These are phyloP conservation scores for Xestia c-nigrum DNA, from an alignment of 2,888 invertebrate species.

Conservation along the genomic window DNA sequence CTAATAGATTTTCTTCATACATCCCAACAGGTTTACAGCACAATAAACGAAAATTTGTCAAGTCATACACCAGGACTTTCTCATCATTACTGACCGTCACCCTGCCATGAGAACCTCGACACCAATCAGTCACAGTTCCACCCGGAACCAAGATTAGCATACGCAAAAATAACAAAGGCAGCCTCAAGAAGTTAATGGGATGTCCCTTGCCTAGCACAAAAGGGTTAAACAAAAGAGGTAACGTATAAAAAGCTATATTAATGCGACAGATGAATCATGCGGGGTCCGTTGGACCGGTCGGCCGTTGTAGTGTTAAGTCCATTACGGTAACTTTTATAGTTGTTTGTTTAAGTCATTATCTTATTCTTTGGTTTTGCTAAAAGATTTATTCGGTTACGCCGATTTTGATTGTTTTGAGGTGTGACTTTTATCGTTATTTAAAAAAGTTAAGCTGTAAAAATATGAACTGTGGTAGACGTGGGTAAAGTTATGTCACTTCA, in stretches of 20 bases:
- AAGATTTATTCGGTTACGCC: slow-evolving; percentile 75
- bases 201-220: slow-evolving; percentile 84
- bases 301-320: slow-evolving; percentile 66
- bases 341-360: slow-evolving; percentile 69
- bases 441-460: slow-evolving; percentile 36
- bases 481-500: background rate
- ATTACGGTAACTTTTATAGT: slow-evolving; percentile 69
- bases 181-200: slow-evolving; percentile 85
- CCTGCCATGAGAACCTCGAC: slow-evolving; percentile 80
- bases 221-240: slow-evolving; percentile 87
- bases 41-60: slow-evolving; percentile 60
- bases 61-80: slow-evolving; percentile 72
- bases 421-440: slow-evolving; percentile 60
- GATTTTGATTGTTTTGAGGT: slow-evolving; percentile 56
- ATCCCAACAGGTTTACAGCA: slow-evolving; percentile 35
- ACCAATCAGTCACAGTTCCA: slow-evolving; percentile 87
- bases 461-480: background rate
- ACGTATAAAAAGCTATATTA: slow-evolving; percentile 85
- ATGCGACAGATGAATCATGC: slow-evolving; percentile 84
- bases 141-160: slow-evolving; percentile 82
- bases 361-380: slow-evolving; percentile 48
- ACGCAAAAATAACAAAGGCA: slow-evolving; percentile 86
- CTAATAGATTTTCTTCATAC: slow-evolving; percentile 3
- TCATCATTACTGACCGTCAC: slow-evolving; percentile 80
- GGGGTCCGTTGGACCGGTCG: slow-evolving; percentile 86